Evolutionary conservation across 2,888 invertebrate genomes (phyloP).

Genomic region (Alloscopus bannaensis): DNA sequence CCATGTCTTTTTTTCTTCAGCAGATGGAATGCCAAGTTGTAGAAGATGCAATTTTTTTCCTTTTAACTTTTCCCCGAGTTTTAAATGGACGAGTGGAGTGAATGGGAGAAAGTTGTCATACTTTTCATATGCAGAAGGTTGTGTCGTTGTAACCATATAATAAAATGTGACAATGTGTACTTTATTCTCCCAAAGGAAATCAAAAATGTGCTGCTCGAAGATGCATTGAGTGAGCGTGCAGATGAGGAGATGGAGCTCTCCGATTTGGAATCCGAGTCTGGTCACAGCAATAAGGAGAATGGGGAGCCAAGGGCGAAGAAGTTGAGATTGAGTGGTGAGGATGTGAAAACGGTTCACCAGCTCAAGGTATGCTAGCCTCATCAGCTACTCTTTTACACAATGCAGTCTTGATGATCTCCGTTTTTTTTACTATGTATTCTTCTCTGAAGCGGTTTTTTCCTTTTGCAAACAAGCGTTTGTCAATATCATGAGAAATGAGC

Average conservation of each 20-base stretch:
- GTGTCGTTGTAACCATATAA: background rate
- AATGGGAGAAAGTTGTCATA: background rate
- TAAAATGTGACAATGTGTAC: constrained; percentile 35
- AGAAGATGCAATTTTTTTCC: no score
- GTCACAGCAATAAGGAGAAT: constrained; percentile 57
- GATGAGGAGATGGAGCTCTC: constrained; percentile 93
- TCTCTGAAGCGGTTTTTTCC: background rate
- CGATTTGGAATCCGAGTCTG: constrained; percentile 80
- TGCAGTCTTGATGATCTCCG: background rate
- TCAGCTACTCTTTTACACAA: background rate
- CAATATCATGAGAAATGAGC: no score
- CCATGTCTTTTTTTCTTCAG: no score
- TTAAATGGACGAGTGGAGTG: no score
- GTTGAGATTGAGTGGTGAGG: constrained; percentile 61
- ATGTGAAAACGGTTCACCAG: constrained; percentile 67
- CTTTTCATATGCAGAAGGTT: background rate
- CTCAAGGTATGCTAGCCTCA: constrained; percentile 63
- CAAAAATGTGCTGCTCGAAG: constrained; percentile 82
- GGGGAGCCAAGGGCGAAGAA: constrained; percentile 61
- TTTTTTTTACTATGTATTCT: background rate
- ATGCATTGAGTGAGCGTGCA: constrained; percentile 80
- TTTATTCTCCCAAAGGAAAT: constrained; percentile 79
- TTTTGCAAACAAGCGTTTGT: no score
- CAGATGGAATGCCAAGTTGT: no score
- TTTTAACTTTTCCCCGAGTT: background rate